Conservation (phyloP, 2,888 invertebrate genomes). For the Xanthia togata region DNA sequence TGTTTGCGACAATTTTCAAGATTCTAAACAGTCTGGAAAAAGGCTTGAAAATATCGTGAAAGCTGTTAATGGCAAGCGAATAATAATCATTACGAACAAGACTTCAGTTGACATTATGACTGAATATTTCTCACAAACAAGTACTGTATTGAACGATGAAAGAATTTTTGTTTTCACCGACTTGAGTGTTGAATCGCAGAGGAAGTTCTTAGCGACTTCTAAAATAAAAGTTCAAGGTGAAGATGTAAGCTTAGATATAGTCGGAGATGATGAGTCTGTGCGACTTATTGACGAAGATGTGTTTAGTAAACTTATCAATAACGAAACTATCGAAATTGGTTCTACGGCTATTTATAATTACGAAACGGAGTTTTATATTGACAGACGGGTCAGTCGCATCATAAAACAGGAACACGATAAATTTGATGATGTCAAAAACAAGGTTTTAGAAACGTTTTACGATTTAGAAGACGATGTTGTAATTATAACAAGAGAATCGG, state of each 20-base stretch:
- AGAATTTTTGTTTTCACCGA: conserved; percentile 30
- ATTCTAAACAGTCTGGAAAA: not conserved
- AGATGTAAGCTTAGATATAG: conserved; percentile 31
- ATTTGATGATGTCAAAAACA: not conserved
- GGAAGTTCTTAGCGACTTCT: conserved; percentile 25
- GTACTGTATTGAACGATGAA: conserved; percentile 10
- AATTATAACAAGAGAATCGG: conserved; percentile 40
- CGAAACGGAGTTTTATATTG: conserved; percentile 28
- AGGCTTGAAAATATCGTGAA: conserved; percentile 1
- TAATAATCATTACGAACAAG: conserved; percentile 11
- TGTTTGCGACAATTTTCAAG: conserved; percentile 2
- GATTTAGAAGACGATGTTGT: conserved; percentile 38
- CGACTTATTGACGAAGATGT: conserved; percentile 30
- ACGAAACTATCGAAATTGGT: conserved; percentile 28
- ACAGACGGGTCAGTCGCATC: conserved; percentile 17
- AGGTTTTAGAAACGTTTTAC: conserved; percentile 28
- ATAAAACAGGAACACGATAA: not conserved
- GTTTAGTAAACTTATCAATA: conserved; percentile 30
- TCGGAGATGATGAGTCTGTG: conserved; percentile 28
- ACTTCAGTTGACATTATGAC: not conserved
- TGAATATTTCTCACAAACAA: conserved; percentile 6
- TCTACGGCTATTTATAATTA: not conserved
- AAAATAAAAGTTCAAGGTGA: conserved; percentile 46
- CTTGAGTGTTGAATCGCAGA: conserved; percentile 37
- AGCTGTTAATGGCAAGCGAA: conserved; percentile 6